Base-by-base conservation (phyloP, 2,113 vertebrate genomes). In the Lepisosteus oculatus region DNA sequence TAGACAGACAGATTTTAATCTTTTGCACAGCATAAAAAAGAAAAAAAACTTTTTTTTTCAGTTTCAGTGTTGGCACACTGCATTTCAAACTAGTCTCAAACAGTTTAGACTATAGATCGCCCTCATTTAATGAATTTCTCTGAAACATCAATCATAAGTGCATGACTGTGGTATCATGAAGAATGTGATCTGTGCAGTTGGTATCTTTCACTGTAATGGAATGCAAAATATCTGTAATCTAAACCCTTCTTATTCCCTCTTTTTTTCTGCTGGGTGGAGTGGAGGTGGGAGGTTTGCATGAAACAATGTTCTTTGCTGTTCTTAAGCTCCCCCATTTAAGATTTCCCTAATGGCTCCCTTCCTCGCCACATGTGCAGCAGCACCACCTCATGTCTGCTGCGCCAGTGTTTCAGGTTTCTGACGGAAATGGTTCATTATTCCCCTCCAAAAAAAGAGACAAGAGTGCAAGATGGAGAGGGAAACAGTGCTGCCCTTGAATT, bases 401-500 rank as follows among this genome's bases (percentile, higher is more conserved):
- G 3, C 43, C 61, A 15, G 17, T 55, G 43, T 67, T 74, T 65
- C 78, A 56, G 77, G 76, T 85, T 87, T 83, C 78, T 74, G 79
- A 88, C 85, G 77, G 85, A 88, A 87, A 86, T 75, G 81, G 76
- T 72, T 74, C 69, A 81, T 82, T 81, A 79, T 51, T 83, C 77
- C 61, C 77, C 65, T 72, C 59, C 73, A 69, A 81, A 81, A 70
- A 85, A 70, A 73, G 47, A 77, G 74, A 47, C 61, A 1, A 55
- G 12, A 59, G 57, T 13, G 57, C 2, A 15, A 59, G 57, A n/a
- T 5, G 3, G 57, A 29, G 43, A 65, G 63, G n/a, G 72, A 87
- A 85, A 89, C 85, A 90, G 87, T 80, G 85, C 82, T 78, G 75
- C 80, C 83, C 86, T 89, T 90, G 83, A 87, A 87, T 84, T 84